Evolutionary conservation across 2,888 invertebrate species (phyloP), one percentile per base, ranked within the genome.

Genomic region (Spilosoma lubricipeda): DNA sequence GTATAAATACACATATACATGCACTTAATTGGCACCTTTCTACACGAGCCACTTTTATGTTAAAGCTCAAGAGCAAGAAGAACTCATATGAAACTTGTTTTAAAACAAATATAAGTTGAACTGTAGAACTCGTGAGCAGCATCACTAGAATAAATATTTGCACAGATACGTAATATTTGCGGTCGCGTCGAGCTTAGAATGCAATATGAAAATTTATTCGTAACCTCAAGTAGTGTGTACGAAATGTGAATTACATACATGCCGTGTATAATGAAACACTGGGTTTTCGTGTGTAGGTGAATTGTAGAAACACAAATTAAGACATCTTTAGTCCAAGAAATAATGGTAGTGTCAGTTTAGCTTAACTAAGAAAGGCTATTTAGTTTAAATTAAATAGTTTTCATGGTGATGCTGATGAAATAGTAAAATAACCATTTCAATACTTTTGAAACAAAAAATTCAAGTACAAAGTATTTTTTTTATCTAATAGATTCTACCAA

Each of bases 161-260:
- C 52, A 36, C 52, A 75, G 78, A 77, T 73, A 80, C 30, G 73
- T 77, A 76, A 82, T 84, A 82, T 80, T 83, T 79, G 82, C 76
- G 80, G 76, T 78, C 70, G 77, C 68, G 65, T 68, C 78, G 83
- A 78, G 85, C 82, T 82, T 84, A 86, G 89, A 91, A 93, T 93
- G 92, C 91, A 92, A 93, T 93, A 93, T 92, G 91, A 89, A 92
- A 91, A 93, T 93, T 90, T 88, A 88, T 88, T 85, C 78, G 85
- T 82, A 86, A 88, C 88, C 89, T 85, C 86, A 83, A 81, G 84
- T 81, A 82, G 85, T 82, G 82, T 79, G 89, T 80, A 74, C 63
- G 88, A 89, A 86, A 91, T 90, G 89, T 85, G 86, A 87, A 87
- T 85, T 86, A 33, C 82, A 82, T 70, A 85, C 82, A 85, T 71